A percentile compares a stretch with the other conserved stretches of the same genome.
phyloP scores from a whole-genome alignment of 2,797 vertebrate species.

The Brachyrhaphis roseni region DNA sequence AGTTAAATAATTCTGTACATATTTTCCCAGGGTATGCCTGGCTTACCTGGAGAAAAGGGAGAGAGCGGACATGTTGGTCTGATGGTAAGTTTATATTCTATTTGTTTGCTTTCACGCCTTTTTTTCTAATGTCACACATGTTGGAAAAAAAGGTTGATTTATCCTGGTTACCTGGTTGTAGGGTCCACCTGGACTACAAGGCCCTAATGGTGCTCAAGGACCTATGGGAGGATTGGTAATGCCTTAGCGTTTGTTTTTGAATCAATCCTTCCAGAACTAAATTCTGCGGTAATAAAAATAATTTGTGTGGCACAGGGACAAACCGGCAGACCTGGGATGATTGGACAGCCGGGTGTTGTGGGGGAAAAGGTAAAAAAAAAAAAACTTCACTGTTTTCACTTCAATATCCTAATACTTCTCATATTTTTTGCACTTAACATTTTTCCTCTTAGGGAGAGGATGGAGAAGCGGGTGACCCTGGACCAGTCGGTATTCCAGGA shows the following conservation, averaged over 20 bases:
- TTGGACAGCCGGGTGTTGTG: slow-evolving; percentile 90
- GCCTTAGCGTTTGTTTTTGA: neutral
- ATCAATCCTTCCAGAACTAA: neutral
- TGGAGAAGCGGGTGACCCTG: slow-evolving; percentile 93
- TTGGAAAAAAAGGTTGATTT: neutral
- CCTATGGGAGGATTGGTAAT: slow-evolving; percentile 81
- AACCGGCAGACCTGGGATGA: slow-evolving; percentile 81
- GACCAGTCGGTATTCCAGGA: slow-evolving; percentile 87
- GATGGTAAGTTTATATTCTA: slow-evolving; percentile 82
- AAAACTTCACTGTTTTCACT: neutral
- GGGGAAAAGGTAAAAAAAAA: slow-evolving; percentile 90
- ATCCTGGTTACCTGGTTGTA: slow-evolving; percentile 55
- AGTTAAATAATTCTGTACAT: slow-evolving; percentile 19
- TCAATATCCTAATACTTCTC: neutral
- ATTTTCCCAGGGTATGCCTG: slow-evolving; percentile 89
- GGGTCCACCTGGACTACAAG: slow-evolving; percentile 96
- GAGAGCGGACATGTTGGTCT: slow-evolving; percentile 95
- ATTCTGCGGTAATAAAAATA: neutral
- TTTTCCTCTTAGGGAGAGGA: slow-evolving; percentile 87
- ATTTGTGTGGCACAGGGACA: slow-evolving; percentile 70
- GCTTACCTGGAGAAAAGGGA: slow-evolving; percentile 94
- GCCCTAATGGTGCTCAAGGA: slow-evolving; percentile 87
- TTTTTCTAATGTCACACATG: neutral
- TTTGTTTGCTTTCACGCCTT: neutral
- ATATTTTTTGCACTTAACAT: neutral